Evolutionary conservation across 37 sponge, comb jelly and placozoan genomes (phyloP), one percentile per base, ranked within the genome.

Genomic region (Oopsacas minuta): DNA sequence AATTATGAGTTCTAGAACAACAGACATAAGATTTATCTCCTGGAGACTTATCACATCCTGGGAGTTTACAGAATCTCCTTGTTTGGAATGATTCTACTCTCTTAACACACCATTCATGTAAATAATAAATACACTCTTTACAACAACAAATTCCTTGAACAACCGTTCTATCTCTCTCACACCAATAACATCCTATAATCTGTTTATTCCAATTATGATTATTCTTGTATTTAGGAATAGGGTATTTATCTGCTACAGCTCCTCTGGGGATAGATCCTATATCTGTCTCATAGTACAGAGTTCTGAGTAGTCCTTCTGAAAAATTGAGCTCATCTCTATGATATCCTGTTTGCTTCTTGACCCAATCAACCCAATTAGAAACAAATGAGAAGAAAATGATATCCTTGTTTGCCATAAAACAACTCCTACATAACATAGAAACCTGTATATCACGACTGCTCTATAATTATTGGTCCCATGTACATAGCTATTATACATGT

Each of bases 101-200:
- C 75, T 61, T 34, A 61, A 61, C 30, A 61, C 75, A 61, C 75
- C 75, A 61, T 12, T 61, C 75, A 61, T 61, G 75, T 3, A 61
- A 12, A 10, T 10, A 25, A 12, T 25, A 61, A 25, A 61, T 25
- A 34, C 75, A 61, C 5, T 3, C 28, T 12, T 25, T 61, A 3
- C 32, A 61, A 61, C 75, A 61, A 61, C 75, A 61, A 61, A 61
- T 61, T 61, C 75, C 75, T 61, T 61, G 75, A n/a, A 25, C 20
- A 25, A 32, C 17, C 1, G 30, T n/a, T 61, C 30, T 61, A 25
- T 61, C 30, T 61, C 28, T 61, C 20, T 3, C 22, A 61, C 75
- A 61, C 75, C 75, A 61, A n/a, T 61, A 61, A 61, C 75, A 61
- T 25, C 75, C 75, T 25, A 12, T 3, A 34, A 61, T 61, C 5